Percentiles rank a stretch among this genome's conserved stretches.
Evolutionary conservation across 2,888 invertebrate species (phyloP).

Genomic region (Xanthostigma xanthostigma): DNA sequence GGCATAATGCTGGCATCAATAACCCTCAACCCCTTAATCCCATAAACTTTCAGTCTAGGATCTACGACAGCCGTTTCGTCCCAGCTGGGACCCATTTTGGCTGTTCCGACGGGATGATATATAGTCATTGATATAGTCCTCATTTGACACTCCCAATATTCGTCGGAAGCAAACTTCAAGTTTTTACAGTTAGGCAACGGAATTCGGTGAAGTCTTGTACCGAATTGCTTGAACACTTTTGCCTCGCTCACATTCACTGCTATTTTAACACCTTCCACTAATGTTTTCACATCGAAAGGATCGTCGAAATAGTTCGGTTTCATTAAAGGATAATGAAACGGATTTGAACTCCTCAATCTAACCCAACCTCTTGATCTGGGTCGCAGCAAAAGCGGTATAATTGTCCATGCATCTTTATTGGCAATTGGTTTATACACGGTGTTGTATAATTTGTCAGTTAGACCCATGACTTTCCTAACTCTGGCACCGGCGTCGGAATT

Average conservation of each 20-base stretch:
- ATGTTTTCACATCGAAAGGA: conserved; percentile 55
- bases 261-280: conserved; percentile 75
- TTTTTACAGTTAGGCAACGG: conserved; percentile 68
- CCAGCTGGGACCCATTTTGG: conserved; percentile 74
- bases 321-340: conserved; percentile 74
- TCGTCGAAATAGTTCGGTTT: conserved; percentile 86
- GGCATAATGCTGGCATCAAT: conserved; percentile 85
- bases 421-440: conserved; percentile 67
- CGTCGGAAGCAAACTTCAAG: conserved; percentile 57
- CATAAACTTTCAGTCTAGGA: conserved; percentile 60
- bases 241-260: conserved; percentile 58
- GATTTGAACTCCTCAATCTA: conserved; percentile 61
- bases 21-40: conserved; percentile 61
- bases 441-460: conserved; percentile 67
- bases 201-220: conserved; percentile 56
- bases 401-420: conserved; percentile 64
- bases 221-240: conserved; percentile 65
- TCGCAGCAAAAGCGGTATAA: conserved; percentile 69
- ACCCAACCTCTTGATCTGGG: conserved; percentile 70
- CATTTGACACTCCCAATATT: conserved; percentile 76
- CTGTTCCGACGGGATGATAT: conserved; percentile 77
- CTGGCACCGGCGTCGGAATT: conserved; percentile 65
- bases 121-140: conserved; percentile 79
- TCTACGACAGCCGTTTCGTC: conserved; percentile 73
- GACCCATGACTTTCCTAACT: conserved; percentile 59